phyloP scores from a whole-genome alignment of 1,140 invertebrate species.

The Drosophila sp. region DNA sequence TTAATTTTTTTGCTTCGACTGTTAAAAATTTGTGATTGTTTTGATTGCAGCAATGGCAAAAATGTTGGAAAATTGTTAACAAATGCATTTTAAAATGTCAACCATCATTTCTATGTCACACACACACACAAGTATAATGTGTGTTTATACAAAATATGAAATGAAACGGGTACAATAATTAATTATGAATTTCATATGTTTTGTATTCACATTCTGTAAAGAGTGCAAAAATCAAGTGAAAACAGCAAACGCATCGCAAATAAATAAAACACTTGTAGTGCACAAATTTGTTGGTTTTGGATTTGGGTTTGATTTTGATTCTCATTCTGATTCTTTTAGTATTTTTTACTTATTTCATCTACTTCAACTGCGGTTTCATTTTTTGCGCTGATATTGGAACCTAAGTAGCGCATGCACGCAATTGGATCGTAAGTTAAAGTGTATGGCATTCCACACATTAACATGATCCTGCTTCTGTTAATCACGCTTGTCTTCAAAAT shows the following conservation, averaged over 20 bases:
- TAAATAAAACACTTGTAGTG: conserved; percentile 69
- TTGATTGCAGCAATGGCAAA: conserved; percentile 48
- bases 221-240: conserved; percentile 58
- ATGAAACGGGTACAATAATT: conserved; percentile 41
- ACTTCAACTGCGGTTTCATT: background rate
- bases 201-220: conserved; percentile 33
- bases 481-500: background rate
- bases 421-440: background rate
- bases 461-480: conserved; percentile 9
- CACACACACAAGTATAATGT: conserved; percentile 22
- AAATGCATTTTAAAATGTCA: conserved; percentile 81
- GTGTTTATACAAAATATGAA: conserved; percentile 19
- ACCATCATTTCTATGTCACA: conserved; percentile 79
- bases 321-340: background rate
- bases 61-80: conserved; percentile 76
- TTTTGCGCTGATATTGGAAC: background rate
- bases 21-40: conserved; percentile 20
- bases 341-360: too few relatives aligned
- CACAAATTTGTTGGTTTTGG: conserved; percentile 31
- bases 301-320: conserved; percentile 10
- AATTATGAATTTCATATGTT: conserved; percentile 11
- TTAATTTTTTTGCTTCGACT: conserved; percentile 12
- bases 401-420: conserved; percentile 1
- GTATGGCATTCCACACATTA: background rate
- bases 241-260: conserved; percentile 77